Percentiles rank a stretch among this genome's conserved stretches.
These are phyloP conservation scores for Cynoglossus semilaevis DNA, from an alignment of 2,113 vertebrate genomes.

Conservation along the genomic window DNA sequence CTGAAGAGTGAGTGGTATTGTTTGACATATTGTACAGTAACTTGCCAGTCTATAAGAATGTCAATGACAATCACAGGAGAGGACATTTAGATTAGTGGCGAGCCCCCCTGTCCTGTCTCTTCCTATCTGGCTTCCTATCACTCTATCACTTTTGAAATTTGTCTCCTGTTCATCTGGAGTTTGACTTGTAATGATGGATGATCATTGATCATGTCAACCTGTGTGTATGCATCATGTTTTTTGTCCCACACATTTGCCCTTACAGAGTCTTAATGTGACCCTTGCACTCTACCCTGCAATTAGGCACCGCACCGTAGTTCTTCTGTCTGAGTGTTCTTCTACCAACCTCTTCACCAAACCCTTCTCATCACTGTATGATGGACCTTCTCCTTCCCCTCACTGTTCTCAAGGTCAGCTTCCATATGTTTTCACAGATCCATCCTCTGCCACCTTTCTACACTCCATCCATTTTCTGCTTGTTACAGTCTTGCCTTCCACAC, in stretches of 20 bases:
- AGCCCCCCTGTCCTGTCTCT: constrained; percentile 65
- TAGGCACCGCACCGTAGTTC: constrained; percentile 54
- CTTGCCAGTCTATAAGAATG: constrained; percentile 69
- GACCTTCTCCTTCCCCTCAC: constrained; percentile 55
- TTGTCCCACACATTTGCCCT: constrained; percentile 37
- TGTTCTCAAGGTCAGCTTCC: constrained; percentile 67
- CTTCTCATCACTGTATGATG: constrained; percentile 66
- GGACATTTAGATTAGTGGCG: constrained; percentile 71
- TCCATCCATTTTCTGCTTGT: constrained; percentile 13
- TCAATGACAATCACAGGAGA: constrained; percentile 73
- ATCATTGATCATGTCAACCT: constrained; percentile 32
- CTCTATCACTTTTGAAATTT: constrained; percentile 65
- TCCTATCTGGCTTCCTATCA: constrained; percentile 63
- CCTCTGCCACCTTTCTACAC: constrained; percentile 25
- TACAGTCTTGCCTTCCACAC: constrained; percentile 28
- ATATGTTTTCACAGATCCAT: constrained; percentile 29
- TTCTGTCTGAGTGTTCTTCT: constrained; percentile 56
- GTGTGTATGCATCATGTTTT: constrained; percentile 18
- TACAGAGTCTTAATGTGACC: constrained; percentile 57
- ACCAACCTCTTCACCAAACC: constrained; percentile 52
- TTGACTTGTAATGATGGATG: constrained; percentile 61
- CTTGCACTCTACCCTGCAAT: constrained; percentile 65
- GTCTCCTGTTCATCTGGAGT: constrained; percentile 69
- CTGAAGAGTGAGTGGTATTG: constrained; percentile 54
- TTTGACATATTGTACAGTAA: constrained; percentile 61